Evolutionary conservation across 2,797 vertebrate species (phyloP).

Genomic region (Anas capensis): DNA sequence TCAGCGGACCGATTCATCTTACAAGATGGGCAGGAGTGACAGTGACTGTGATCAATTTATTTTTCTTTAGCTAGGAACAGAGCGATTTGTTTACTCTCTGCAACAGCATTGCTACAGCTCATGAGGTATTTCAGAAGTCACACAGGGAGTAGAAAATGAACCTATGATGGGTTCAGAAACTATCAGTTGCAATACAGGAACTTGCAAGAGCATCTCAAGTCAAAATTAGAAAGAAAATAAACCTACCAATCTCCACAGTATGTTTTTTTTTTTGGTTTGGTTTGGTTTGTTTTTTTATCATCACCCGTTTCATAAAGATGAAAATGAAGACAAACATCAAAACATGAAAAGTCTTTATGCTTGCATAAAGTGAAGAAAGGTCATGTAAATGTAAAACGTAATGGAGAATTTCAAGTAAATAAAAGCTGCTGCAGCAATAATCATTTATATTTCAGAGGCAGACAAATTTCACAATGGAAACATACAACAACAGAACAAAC

Average conservation of each 20-base stretch:
- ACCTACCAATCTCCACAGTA: neutral
- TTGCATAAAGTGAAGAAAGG: neutral
- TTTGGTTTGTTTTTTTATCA: neutral
- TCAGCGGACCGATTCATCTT: neutral
- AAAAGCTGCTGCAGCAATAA: neutral
- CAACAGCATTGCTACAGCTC: neutral
- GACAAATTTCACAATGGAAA: neutral
- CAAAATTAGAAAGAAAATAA: neutral
- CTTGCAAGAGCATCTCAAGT: neutral
- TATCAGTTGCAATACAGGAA: neutral
- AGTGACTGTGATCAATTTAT: neutral
- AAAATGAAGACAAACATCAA: constrained; percentile 1
- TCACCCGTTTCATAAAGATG: neutral
- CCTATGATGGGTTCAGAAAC: neutral
- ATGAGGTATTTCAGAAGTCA: neutral
- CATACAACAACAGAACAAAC: neutral
- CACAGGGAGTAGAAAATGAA: neutral
- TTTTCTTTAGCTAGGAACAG: neutral
- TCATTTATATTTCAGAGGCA: neutral
- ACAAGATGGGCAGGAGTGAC: neutral
- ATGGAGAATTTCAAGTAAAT: neutral
- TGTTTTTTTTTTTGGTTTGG: neutral
- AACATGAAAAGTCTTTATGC: accelerated
- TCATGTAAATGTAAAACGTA: neutral
- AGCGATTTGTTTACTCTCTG: neutral